Conservation (phyloP, 2,888 invertebrate species). For the Erpobdella octoculata region DNA sequence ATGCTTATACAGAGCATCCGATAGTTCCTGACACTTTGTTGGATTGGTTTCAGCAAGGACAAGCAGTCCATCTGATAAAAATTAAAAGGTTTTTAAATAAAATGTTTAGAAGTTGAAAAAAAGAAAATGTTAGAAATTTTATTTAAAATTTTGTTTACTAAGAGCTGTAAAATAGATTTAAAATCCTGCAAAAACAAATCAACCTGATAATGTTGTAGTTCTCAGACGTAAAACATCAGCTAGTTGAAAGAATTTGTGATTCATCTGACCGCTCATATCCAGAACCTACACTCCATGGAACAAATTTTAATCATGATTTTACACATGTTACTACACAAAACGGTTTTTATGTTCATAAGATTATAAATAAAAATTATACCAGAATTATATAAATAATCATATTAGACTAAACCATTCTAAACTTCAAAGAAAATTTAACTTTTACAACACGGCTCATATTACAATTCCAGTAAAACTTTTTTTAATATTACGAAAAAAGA, state of each 20-base stretch:
- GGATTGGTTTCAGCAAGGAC: conserved; percentile 5
- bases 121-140: background rate
- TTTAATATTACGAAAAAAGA: too few relatives aligned
- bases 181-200: background rate
- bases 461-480: too few relatives aligned
- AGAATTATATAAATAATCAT: too few relatives aligned
- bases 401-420: too few relatives aligned
- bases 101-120: background rate
- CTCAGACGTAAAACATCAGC: conserved; percentile 5
- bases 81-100: background rate
- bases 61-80: conserved; percentile 20
- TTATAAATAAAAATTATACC: too few relatives aligned
- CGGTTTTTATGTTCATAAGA: too few relatives aligned
- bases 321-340: background rate
- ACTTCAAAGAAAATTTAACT: too few relatives aligned
- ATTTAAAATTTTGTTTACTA: background rate
- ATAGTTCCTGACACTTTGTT: background rate
- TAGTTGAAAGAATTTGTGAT: conserved; percentile 8
- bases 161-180: too few relatives aligned
- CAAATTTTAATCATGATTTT: background rate
- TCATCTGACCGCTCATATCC: conserved; percentile 16
- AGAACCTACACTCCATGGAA: conserved; percentile 2
- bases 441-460: too few relatives aligned
- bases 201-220: background rate
- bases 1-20: background rate